phyloP scores from a whole-genome alignment of 2,113 vertebrate species.

The Macroglossus sobrinus region DNA sequence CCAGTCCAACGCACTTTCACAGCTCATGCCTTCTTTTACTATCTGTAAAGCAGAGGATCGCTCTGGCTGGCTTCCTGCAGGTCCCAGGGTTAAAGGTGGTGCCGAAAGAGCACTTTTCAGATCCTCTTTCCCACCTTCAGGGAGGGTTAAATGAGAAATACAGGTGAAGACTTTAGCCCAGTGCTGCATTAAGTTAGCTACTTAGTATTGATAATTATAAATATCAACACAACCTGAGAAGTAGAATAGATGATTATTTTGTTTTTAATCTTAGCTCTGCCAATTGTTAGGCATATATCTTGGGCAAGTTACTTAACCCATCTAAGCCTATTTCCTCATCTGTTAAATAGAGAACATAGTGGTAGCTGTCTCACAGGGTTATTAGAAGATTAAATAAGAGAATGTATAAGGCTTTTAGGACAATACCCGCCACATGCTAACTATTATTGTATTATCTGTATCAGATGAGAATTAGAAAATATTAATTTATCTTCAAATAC shows the following conservation, averaged over 20 bases:
- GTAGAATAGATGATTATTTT: not conserved
- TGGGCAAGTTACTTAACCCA: not conserved
- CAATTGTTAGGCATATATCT: not conserved
- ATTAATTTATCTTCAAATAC: not conserved
- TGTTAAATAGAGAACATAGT: not conserved
- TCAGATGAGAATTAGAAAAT: not conserved
- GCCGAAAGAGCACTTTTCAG: not conserved
- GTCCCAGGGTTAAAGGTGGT: not conserved
- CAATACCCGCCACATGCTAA: not conserved
- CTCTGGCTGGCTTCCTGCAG: not conserved
- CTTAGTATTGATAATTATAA: not conserved
- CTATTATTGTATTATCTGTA: not conserved
- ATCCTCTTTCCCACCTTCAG: not conserved
- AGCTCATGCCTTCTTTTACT: not conserved
- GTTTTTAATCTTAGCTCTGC: not conserved
- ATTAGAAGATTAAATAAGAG: not conserved
- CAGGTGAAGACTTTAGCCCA: not conserved
- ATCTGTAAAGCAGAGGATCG: not conserved
- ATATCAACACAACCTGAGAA: not conserved
- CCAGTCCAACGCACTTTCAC: accelerated
- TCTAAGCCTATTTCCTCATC: not conserved
- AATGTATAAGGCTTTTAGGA: not conserved
- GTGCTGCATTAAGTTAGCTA: not conserved
- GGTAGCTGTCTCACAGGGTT: not conserved
- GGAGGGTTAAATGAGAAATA: not conserved